Conservation (phyloP, 2,113 vertebrate genomes). For the Arenaria interpres region DNA sequence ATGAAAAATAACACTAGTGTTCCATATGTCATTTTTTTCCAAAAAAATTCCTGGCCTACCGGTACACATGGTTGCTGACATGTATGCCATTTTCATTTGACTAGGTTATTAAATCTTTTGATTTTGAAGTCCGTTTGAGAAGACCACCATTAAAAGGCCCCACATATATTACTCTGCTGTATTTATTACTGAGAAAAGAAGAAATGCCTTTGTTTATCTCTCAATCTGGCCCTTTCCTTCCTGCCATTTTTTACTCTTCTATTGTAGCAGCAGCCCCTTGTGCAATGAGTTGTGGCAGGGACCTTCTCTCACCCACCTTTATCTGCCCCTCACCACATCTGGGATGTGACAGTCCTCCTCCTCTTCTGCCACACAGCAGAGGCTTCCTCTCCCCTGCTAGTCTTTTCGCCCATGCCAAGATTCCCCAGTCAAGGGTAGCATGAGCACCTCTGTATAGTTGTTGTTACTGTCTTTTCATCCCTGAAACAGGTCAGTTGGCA, state of each 20-base stretch:
- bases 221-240: not conserved
- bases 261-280: not conserved
- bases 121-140: not conserved
- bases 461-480: not conserved
- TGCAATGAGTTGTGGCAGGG: not conserved
- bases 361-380: not conserved
- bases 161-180: not conserved
- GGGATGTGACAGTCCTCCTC: not conserved
- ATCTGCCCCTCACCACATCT: not conserved
- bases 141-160: not conserved
- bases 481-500: not conserved
- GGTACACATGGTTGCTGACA: not conserved
- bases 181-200: not conserved
- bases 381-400: not conserved
- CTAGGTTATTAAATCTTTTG: not conserved
- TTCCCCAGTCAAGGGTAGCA: not conserved
- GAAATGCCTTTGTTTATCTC: not conserved
- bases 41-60: not conserved
- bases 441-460: not conserved
- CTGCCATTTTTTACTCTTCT: not conserved
- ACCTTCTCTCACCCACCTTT: rapidly evolving
- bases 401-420: not conserved
- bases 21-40: not conserved
- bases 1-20: not conserved
- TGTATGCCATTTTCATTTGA: not conserved